Evolutionary conservation across 2,797 vertebrate genomes (phyloP).

Genomic region (Antennarius maculatus): DNA sequence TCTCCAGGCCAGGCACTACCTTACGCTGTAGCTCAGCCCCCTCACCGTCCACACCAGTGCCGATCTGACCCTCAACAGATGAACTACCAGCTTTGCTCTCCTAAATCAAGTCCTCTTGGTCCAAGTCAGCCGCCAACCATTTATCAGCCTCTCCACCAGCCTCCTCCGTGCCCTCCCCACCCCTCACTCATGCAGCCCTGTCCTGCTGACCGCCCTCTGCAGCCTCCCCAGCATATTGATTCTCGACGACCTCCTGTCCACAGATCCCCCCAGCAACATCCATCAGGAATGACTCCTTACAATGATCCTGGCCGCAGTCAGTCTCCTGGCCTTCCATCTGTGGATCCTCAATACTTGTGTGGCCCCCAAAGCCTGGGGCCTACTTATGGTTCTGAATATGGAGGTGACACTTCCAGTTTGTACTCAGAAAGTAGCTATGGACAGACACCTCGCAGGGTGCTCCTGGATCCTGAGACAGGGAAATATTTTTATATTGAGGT

Average conservation of each 20-base stretch:
- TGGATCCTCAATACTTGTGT: constrained; percentile 81
- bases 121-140: constrained; percentile 65
- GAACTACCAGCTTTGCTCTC: constrained; percentile 75
- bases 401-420: constrained; percentile 72
- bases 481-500: constrained; percentile 94
- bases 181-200: constrained; percentile 72
- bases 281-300: constrained; percentile 64
- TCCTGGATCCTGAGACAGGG: constrained; percentile 92
- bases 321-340: constrained; percentile 73
- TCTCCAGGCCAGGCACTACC: constrained; percentile 66
- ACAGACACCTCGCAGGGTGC: constrained; percentile 83
- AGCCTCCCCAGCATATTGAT: constrained; percentile 69
- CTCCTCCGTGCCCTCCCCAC: constrained; percentile 70
- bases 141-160: constrained; percentile 78
- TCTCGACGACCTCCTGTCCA: constrained; percentile 67
- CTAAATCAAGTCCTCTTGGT: constrained; percentile 71
- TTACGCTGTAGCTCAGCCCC: constrained; percentile 63
- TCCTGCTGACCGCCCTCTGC: constrained; percentile 66
- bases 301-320: constrained; percentile 71
- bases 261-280: constrained; percentile 79
- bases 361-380: constrained; percentile 75
- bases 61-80: constrained; percentile 71
- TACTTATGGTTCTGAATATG: constrained; percentile 80
- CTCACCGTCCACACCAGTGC: constrained; percentile 72
- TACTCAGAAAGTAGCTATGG: constrained; percentile 80